phyloP scores from a whole-genome alignment of 2,888 invertebrate species.

The Xestia xanthographa region DNA sequence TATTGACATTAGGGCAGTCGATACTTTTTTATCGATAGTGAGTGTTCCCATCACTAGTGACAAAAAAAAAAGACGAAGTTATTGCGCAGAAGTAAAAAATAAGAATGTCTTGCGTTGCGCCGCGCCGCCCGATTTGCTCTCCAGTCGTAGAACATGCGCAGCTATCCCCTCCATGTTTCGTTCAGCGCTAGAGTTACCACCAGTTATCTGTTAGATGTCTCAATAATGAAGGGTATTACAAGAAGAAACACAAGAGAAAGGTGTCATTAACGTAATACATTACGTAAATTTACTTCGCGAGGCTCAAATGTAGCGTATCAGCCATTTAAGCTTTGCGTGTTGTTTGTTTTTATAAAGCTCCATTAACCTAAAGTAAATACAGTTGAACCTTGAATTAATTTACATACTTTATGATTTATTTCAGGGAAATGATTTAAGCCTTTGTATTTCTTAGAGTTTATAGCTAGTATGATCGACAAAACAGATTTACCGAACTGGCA shows the following conservation, averaged over 20 bases:
- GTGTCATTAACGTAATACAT: conserved; percentile 43
- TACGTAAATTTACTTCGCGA: conserved; percentile 41
- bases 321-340: conserved; percentile 22
- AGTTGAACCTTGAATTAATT: conserved; percentile 10
- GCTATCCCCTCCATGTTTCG: too few relatives aligned
- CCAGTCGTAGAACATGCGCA: too few relatives aligned
- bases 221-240: conserved; percentile 22
- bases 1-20: too few relatives aligned
- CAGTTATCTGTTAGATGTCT: neutral
- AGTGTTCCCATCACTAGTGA: too few relatives aligned
- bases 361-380: conserved; percentile 46
- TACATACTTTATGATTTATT: neutral
- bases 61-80: too few relatives aligned
- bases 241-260: conserved; percentile 21
- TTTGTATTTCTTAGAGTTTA: neutral
- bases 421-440: neutral
- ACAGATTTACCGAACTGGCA: too few relatives aligned
- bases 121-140: too few relatives aligned
- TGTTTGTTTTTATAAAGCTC: conserved; percentile 38
- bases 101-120: too few relatives aligned
- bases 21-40: too few relatives aligned
- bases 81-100: too few relatives aligned
- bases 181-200: too few relatives aligned
- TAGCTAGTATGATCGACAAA: neutral
- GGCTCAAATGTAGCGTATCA: conserved; percentile 41